A percentile compares a stretch with the other conserved stretches of the same genome.
Conservation (phyloP, 2,888 invertebrate genomes). For the Clunio marinus region DNA sequence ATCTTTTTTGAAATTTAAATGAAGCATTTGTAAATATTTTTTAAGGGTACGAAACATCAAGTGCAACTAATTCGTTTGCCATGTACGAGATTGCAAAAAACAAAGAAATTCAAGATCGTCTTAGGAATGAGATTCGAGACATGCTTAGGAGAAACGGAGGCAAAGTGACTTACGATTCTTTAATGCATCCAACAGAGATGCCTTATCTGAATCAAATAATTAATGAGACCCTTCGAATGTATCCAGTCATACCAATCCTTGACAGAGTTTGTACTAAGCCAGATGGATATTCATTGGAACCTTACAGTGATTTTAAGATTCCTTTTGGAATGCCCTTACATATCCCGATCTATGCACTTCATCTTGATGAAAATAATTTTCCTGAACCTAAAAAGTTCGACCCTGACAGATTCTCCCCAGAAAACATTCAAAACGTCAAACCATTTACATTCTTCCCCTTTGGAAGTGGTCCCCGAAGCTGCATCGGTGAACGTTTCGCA, state of each 20-base stretch:
- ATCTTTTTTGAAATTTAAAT: too few species aligned
- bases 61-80: slow-evolving; percentile 52
- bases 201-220: slow-evolving; percentile 19
- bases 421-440: slow-evolving; percentile 44
- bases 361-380: slow-evolving; percentile 47
- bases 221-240: slow-evolving; percentile 48
- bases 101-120: slow-evolving; percentile 49
- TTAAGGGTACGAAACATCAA: slow-evolving; percentile 44
- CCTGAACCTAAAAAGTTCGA: slow-evolving; percentile 47
- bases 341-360: slow-evolving; percentile 47
- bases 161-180: slow-evolving; percentile 48
- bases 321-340: slow-evolving; percentile 48
- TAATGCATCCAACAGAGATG: slow-evolving; percentile 50
- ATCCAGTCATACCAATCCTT: slow-evolving; percentile 49
- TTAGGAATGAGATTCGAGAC: slow-evolving; percentile 50
- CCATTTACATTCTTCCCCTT: slow-evolving; percentile 47
- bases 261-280: slow-evolving; percentile 47
- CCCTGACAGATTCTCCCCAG: slow-evolving; percentile 48
- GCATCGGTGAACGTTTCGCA: slow-evolving; percentile 49
- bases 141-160: slow-evolving; percentile 47
- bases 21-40: too few species aligned
- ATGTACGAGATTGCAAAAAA: slow-evolving; percentile 51
- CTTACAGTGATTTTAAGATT: slow-evolving; percentile 45
- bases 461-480: slow-evolving; percentile 48
- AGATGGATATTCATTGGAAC: slow-evolving; percentile 45